Evolutionary conservation across 2,113 vertebrate species (phyloP), one percentile per base, ranked within the genome.

Genomic region (Tauraco erythrolophus): DNA sequence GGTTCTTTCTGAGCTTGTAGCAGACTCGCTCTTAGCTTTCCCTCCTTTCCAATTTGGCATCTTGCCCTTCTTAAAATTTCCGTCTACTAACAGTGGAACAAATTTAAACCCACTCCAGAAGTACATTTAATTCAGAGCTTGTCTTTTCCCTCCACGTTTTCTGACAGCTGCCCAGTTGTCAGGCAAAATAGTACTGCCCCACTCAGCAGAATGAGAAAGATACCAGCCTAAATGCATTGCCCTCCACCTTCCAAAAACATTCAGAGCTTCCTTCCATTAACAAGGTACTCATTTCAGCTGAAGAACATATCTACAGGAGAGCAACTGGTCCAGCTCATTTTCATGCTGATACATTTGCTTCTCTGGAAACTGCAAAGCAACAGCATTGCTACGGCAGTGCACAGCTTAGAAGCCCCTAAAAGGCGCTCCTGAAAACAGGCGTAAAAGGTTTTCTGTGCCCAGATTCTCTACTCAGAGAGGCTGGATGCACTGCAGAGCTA

Each of bases 41-140:
- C 79, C 88, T 95, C 88, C 82, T 88, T 94, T 94, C 81, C 82
- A 96, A 62, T 95, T 91, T 96, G 94, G 87, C 94, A 88, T 50
- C 86, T 79, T 23, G 72, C 81, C 86, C 74, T 94, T 76, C 91
- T 92, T 82, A 91, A 95, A 96, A 82, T 94, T 92, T 88, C 69
- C 21, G 37, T 81, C 74, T 80, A 5, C 75, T 69, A 89, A 83
- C 70, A 66, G 69, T 19, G 27, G 37, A 97, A 89, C 74, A 95
- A 65, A 96, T 91, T 92, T 89, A 94, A 92, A 94, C 54, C 28
- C 65, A 58, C 54, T 95, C 41, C 80, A 92, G 84, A 88, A 94
- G 75, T 51, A 53, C 65, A 85, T 97, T 92, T 94, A 92, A 95
- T 94, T 92, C 84, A 76, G 83, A 69, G 45, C 58, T 85, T 91